Evolutionary conservation across 2,888 invertebrate species (phyloP).

Genomic region (Spisula solida): DNA sequence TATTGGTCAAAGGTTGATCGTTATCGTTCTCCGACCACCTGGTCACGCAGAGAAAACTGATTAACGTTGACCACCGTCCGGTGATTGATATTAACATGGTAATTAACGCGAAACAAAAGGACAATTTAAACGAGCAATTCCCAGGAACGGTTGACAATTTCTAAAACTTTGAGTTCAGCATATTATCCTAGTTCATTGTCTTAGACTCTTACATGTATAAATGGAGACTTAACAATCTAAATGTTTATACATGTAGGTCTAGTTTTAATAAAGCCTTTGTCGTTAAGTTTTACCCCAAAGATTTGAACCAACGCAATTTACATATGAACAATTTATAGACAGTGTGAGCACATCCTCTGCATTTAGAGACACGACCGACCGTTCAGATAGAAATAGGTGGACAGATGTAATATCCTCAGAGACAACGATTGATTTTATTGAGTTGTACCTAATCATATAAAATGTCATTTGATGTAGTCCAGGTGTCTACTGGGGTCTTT

Average conservation of each 20-base stretch:
- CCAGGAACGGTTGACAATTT: not conserved
- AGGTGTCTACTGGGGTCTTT: slow-evolving; percentile 64
- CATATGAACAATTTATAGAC: not conserved
- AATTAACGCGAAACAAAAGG: slow-evolving; percentile 45
- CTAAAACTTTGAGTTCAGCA: not conserved
- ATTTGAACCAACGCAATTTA: no score
- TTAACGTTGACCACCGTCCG: slow-evolving; percentile 70
- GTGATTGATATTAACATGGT: slow-evolving; percentile 59
- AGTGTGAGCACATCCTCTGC: not conserved
- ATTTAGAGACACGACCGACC: not conserved
- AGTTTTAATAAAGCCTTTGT: no score
- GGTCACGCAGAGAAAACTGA: slow-evolving; percentile 70
- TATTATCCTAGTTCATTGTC: not conserved
- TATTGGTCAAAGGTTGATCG: slow-evolving; percentile 45
- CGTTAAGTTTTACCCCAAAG: no score
- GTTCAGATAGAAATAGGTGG: slow-evolving; percentile 43
- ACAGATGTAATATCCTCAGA: slow-evolving; percentile 59
- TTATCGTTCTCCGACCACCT: slow-evolving; percentile 67
- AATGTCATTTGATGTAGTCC: slow-evolving; percentile 66
- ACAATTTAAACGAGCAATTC: not conserved
- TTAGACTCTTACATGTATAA: no score
- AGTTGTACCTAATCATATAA: slow-evolving; percentile 70
- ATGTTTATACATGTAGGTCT: no score
- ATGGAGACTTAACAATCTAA: no score
- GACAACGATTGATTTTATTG: slow-evolving; percentile 64